Conservation (phyloP, 2,888 invertebrate genomes). For the Heliconius aoede region DNA sequence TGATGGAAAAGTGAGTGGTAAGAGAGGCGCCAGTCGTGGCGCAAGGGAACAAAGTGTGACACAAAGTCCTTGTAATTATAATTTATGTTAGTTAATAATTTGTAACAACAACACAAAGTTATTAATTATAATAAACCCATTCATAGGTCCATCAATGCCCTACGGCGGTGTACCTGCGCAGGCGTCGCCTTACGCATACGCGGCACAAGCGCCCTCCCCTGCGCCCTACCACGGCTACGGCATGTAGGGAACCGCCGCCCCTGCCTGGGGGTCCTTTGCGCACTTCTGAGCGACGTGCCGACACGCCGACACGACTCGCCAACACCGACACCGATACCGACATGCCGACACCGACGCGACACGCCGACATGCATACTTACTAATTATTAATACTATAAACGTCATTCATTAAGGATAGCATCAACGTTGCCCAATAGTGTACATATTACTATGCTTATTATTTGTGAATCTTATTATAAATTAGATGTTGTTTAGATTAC, state of each 20-base stretch:
- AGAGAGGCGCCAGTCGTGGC: too few species aligned
- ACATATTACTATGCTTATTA: conserved; percentile 28
- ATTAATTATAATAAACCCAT: too few species aligned
- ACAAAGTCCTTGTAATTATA: too few species aligned
- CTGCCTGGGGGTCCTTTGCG: conserved; percentile 55
- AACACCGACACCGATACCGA: conserved; percentile 3
- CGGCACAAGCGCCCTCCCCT: conserved; percentile 80
- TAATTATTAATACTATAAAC: not conserved
- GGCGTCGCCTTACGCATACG: conserved; percentile 80
- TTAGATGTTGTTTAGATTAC: conserved; percentile 25
- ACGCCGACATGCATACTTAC: conserved; percentile 14
- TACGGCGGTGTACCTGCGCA: conserved; percentile 75
- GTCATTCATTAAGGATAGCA: not conserved
- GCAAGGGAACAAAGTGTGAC: too few species aligned
- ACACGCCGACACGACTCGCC: conserved; percentile 29
- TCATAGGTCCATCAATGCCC: conserved; percentile 78
- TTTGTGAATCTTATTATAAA: conserved; percentile 18
- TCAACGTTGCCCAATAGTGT: conserved; percentile 2
- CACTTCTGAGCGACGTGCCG: conserved; percentile 53
- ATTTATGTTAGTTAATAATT: too few species aligned
- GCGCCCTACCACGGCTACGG: conserved; percentile 83
- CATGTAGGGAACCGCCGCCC: conserved; percentile 72
- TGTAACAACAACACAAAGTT: too few species aligned
- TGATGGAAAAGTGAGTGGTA: too few species aligned
- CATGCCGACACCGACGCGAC: conserved; percentile 10